phyloP scores from a whole-genome alignment of 2,797 vertebrate species.

The Aeoliscus strigatus region DNA sequence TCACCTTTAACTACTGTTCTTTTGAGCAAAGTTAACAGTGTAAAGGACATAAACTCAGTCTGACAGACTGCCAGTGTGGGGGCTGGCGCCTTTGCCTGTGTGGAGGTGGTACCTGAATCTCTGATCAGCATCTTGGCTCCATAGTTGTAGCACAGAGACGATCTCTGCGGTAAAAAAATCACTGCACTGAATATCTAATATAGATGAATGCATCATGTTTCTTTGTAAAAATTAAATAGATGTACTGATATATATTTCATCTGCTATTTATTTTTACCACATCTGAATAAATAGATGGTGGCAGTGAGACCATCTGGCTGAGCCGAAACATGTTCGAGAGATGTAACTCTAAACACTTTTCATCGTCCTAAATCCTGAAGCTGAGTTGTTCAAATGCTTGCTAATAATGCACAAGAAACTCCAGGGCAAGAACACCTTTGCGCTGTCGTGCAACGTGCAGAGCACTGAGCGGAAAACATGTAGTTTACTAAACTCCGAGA shows the following conservation, averaged over 20 bases:
- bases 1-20: conserved; percentile 6
- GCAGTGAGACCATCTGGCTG: conserved; percentile 17
- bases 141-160: conserved; percentile 17
- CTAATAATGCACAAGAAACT: neutral
- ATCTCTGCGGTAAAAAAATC: neutral
- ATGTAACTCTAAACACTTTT: conserved; percentile 3
- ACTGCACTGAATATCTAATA: neutral
- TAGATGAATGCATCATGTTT: conserved; percentile 1
- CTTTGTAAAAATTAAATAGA: neutral
- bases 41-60: conserved; percentile 5
- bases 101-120: conserved; percentile 20
- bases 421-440: neutral
- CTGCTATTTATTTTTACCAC: neutral
- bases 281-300: neutral
- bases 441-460: too few relatives aligned
- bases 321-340: conserved; percentile 6
- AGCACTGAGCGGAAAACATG: conserved; percentile 3
- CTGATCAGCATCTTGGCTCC: conserved; percentile 15
- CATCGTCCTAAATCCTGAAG: neutral
- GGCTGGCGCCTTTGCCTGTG: conserved; percentile 17
- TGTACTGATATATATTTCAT: neutral
- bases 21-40: conserved; percentile 13
- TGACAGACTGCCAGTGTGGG: conserved; percentile 20
- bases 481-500: conserved; percentile 10
- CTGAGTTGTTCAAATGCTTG: neutral